Base-by-base conservation (phyloP, 2,888 invertebrate species). In the Erpobdella octoculata region DNA sequence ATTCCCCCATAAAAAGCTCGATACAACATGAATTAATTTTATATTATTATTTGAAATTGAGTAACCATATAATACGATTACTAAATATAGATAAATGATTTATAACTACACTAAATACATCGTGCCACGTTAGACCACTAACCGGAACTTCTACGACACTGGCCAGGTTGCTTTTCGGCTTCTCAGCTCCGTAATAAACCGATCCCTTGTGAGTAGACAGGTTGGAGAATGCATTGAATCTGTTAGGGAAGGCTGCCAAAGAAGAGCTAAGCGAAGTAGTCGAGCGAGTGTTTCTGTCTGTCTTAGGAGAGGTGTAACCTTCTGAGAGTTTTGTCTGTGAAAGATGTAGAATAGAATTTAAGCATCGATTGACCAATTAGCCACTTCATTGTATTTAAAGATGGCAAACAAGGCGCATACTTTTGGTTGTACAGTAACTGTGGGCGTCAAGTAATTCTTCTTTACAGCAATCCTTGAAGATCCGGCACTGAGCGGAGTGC, bases 171-270 rank as follows among this genome's bases (percentile, higher is more conserved):
- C 28, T 53, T 25, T 53, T 53, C 53, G 21, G 21, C 21, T 9
- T 53, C 6, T 9, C 21, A 15, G 53, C 28, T 53, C 62, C 62
- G 9, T 33, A 62, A 28, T n/a, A 25, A 31, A 62, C 31, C 5
- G 62, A 62, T 62, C 62, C 62, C 15, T 62, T 62, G 31, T 62
- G 62, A 62, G 28, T 62, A 35, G 62, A 62, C 62, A 62, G 35
- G 25, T 31, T 35, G 6, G 62, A 33, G 9, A 62, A 35, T 9
- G 33, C 33, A 35, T n/a, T 62, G 62, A 62, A 31, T 31, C 33
- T 28, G 31, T 35, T 62, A 35, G 35, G 31, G 62, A 4, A 33
- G 35, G 62, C 12, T 9, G 21, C 25, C 9, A 31, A 8, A 2
- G 18, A 15, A 35, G n/a, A 33, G 62, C 12, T 33, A 35, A 62